A percentile compares a stretch with the other conserved stretches of the same genome.
Evolutionary conservation across 2,797 vertebrate genomes (phyloP).

Genomic region (Babyrousa celebensis): DNA sequence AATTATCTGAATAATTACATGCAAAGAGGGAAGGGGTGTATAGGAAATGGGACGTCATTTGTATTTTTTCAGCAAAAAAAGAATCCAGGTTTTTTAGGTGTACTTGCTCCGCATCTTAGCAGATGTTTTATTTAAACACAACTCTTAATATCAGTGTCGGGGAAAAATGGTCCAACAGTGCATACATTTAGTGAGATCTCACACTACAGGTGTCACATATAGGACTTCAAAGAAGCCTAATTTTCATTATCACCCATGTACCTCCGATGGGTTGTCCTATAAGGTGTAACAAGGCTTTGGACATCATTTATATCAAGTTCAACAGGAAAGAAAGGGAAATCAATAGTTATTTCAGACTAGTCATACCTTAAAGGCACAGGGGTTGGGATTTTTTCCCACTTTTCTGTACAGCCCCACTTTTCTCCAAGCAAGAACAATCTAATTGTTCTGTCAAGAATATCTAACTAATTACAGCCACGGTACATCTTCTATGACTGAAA

Average conservation of each 20-base stretch:
- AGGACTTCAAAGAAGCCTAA: background rate
- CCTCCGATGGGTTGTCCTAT: background rate
- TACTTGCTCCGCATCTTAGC: background rate
- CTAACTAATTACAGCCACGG: background rate
- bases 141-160: background rate
- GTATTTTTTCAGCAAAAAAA: background rate
- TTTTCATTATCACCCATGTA: background rate
- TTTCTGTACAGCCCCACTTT: background rate
- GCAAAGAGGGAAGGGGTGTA: fast-evolving
- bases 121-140: background rate
- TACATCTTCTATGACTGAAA: background rate
- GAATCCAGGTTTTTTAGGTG: background rate
- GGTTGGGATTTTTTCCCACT: background rate
- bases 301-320: background rate
- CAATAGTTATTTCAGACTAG: background rate
- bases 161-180: background rate
- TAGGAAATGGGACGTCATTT: background rate
- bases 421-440: background rate
- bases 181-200: background rate
- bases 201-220: too few species aligned
- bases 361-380: background rate
- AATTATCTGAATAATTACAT: too few species aligned
- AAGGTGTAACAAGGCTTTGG: background rate
- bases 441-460: constrained; percentile 33
- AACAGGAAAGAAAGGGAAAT: background rate